Conservation (phyloP, 2,888 invertebrate genomes). For the Steinernema carpocapsae region DNA sequence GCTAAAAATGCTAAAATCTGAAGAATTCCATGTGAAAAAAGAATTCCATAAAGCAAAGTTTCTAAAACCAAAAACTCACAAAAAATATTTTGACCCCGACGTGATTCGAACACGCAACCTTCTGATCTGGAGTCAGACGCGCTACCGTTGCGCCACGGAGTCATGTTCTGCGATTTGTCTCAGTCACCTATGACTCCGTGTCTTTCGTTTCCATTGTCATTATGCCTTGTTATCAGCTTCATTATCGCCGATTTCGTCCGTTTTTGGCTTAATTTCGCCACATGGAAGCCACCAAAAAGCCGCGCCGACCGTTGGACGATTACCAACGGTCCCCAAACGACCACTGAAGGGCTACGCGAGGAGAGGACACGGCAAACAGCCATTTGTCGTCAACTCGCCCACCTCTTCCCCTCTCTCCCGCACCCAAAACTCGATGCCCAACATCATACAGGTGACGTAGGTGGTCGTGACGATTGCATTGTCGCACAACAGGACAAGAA, state of each 20-base stretch:
- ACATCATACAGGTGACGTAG: slow-evolving; percentile 8
- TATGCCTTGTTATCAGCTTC: slow-evolving; percentile 21
- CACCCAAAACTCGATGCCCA: neutral
- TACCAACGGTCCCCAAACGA: neutral
- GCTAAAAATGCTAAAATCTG: too few relatives aligned
- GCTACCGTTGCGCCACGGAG: too few relatives aligned
- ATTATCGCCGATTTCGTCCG: neutral
- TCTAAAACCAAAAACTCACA: too few relatives aligned
- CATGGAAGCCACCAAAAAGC: neutral
- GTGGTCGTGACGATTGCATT: neutral
- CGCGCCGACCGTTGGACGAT: neutral
- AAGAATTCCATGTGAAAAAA: too few relatives aligned
- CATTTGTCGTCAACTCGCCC: slow-evolving; percentile 3
- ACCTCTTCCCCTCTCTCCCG: neutral
- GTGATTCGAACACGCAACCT: too few relatives aligned
- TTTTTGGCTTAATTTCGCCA: neutral
- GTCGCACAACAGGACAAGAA: neutral
- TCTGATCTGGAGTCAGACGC: too few relatives aligned
- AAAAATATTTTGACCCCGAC: too few relatives aligned
- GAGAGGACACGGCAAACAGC: neutral
- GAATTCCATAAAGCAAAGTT: too few relatives aligned
- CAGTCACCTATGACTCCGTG: too few relatives aligned
- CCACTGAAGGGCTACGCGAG: neutral
- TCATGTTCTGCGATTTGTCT: too few relatives aligned
- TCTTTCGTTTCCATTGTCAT: too few relatives aligned